A percentile compares a stretch with the other conserved stretches of the same genome.
phyloP scores from a whole-genome alignment of 2,113 vertebrate genomes.

The Pseudolaguvia tuberculata region DNA sequence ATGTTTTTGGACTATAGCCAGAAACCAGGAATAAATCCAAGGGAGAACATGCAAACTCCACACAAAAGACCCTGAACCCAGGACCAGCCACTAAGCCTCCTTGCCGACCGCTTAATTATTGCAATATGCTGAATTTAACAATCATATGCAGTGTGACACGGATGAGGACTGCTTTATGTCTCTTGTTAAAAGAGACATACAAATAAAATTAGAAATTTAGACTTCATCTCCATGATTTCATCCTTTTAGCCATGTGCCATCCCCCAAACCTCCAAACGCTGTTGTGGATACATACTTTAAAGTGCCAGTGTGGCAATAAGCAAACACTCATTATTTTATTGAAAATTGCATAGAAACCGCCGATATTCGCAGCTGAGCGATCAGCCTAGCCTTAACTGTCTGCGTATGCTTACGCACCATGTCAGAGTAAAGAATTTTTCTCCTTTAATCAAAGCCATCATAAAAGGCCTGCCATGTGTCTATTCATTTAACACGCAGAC shows the following conservation, averaged over 20 bases:
- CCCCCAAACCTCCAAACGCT: background rate
- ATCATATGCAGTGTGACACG: too few relatives aligned
- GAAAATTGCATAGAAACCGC: conserved; percentile 28
- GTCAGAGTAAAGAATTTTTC: conserved; percentile 44
- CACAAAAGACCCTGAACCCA: too few relatives aligned
- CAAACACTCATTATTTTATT: conserved; percentile 1
- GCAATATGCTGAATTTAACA: too few relatives aligned
- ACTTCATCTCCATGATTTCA: too few relatives aligned
- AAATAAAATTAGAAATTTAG: too few relatives aligned
- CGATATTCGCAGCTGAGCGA: conserved; percentile 7
- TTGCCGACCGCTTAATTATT: too few relatives aligned
- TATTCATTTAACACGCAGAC: conserved; percentile 63
- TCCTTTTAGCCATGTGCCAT: background rate
- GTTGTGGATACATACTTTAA: background rate
- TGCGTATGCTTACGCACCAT: conserved; percentile 46
- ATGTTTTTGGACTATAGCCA: too few relatives aligned
- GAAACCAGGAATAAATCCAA: too few relatives aligned
- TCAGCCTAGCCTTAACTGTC: conserved; percentile 15
- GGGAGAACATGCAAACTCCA: too few relatives aligned
- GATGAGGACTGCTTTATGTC: too few relatives aligned
- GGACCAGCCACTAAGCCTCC: too few relatives aligned
- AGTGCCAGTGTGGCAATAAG: background rate
- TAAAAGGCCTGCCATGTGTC: conserved; percentile 55
- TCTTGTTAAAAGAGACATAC: too few relatives aligned
- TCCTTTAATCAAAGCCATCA: conserved; percentile 50